Percentiles rank a stretch among this genome's conserved stretches.
phyloP scores from a whole-genome alignment of 64 coral and sea anemone species.

The Anthopleura sola region DNA sequence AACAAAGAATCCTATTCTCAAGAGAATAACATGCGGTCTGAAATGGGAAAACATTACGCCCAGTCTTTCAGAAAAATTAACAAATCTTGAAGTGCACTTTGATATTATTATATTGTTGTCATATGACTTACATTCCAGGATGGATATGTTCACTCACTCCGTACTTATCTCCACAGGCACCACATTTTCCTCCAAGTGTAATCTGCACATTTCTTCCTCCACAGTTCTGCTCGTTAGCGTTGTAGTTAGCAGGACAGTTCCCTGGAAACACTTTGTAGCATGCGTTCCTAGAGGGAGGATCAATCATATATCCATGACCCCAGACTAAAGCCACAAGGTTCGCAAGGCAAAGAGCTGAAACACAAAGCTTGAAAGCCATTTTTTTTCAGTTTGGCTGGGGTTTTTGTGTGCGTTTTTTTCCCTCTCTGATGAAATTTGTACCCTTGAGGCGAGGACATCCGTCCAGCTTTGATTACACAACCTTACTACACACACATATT shows the following conservation, averaged over 20 bases:
- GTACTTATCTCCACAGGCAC: constrained; percentile 68
- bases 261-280: constrained; percentile 26
- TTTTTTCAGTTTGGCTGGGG: not conserved
- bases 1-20: no score
- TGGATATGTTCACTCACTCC: not conserved
- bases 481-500: not conserved
- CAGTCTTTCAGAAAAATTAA: not conserved
- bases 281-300: constrained; percentile 49
- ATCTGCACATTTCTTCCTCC: constrained; percentile 49
- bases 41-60: no score
- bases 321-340: not conserved
- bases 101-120: not conserved
- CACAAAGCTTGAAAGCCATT: not conserved
- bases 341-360: not conserved
- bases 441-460: not conserved
- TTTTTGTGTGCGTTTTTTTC: not conserved
- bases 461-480: not conserved
- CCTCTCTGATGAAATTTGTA: not conserved
- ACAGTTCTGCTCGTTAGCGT: constrained; percentile 56
- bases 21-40: no score
- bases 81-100: not conserved
- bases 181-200: constrained; percentile 51
- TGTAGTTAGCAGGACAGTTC: constrained; percentile 36
- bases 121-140: constrained; percentile 55
- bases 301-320: constrained; percentile 61